phyloP scores from a whole-genome alignment of 2,797 vertebrate genomes.

The Hypotaenidia okinawae region DNA sequence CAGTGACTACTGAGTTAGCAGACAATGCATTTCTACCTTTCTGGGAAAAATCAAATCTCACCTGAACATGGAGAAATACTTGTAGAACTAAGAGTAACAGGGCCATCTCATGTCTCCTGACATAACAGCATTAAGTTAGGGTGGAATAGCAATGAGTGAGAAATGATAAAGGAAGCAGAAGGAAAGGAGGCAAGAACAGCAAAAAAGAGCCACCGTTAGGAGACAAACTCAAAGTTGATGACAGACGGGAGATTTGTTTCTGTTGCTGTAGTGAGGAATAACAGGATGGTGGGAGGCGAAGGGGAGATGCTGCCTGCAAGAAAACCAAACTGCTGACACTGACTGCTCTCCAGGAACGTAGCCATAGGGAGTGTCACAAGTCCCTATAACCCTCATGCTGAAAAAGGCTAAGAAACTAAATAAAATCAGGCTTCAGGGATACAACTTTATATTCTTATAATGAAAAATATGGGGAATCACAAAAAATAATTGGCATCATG shows the following conservation, averaged over 20 bases:
- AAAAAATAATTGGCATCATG: not conserved
- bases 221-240: not conserved
- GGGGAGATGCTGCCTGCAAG: not conserved
- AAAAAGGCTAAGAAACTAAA: not conserved
- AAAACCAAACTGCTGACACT: not conserved
- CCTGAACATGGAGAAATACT: not conserved
- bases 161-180: not conserved
- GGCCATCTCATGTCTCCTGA: not conserved
- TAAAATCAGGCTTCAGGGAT: not conserved
- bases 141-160: not conserved
- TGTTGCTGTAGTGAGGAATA: not conserved
- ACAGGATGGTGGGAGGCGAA: not conserved
- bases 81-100: not conserved
- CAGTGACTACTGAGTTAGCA: not conserved
- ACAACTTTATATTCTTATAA: not conserved
- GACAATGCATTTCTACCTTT: not conserved
- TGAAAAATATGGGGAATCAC: not conserved
- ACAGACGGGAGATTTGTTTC: not conserved
- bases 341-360: not conserved
- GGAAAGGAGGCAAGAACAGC: not conserved
- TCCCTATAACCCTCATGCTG: fast-evolving
- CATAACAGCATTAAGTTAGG: not conserved
- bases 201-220: not conserved
- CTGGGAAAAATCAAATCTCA: slow-evolving; percentile 13
- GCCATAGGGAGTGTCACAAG: not conserved